Conservation (phyloP, 1,140 invertebrate genomes). For the Onthophagus taurus region DNA sequence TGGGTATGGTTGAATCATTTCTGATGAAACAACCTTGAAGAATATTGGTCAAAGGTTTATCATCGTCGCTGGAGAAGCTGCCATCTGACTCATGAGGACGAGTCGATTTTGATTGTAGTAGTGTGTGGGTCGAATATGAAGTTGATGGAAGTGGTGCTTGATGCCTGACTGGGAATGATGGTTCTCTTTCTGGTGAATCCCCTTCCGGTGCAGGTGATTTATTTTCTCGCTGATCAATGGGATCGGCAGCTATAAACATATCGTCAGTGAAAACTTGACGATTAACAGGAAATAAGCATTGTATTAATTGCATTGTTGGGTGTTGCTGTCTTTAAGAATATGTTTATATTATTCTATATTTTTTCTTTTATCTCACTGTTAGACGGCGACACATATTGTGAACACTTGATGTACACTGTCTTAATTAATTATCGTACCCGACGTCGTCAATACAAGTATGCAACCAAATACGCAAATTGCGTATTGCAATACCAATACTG, state of each 20-base stretch:
- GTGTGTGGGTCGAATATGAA: conserved; percentile 15
- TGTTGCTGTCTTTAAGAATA: too few relatives aligned
- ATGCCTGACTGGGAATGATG: conserved; percentile 13
- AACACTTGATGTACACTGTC: too few relatives aligned
- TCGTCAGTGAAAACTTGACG: conserved; percentile 18
- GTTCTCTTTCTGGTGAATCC: conserved; percentile 10
- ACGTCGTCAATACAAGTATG: too few relatives aligned
- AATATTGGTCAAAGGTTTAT: conserved; percentile 6
- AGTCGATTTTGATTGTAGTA: conserved; percentile 13
- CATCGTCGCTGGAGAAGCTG: conserved; percentile 1
- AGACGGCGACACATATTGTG: too few relatives aligned
- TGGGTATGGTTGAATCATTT: conserved; percentile 6
- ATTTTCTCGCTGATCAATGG: conserved; percentile 15
- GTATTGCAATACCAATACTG: too few relatives aligned
- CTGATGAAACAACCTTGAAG: conserved; percentile 9
- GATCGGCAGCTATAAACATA: conserved; percentile 21
- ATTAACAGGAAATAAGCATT: conserved; percentile 26
- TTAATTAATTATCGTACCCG: too few relatives aligned
- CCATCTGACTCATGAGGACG: conserved; percentile 7
- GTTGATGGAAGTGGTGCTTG: conserved; percentile 16
- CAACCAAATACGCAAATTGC: too few relatives aligned
- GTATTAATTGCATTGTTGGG: conserved; percentile 27
- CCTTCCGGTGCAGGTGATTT: conserved; percentile 10
- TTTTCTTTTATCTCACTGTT: too few relatives aligned
- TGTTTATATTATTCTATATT: too few relatives aligned